Evolutionary conservation across 1,140 invertebrate genomes (phyloP).

Genomic region (Plutomurus gul): DNA sequence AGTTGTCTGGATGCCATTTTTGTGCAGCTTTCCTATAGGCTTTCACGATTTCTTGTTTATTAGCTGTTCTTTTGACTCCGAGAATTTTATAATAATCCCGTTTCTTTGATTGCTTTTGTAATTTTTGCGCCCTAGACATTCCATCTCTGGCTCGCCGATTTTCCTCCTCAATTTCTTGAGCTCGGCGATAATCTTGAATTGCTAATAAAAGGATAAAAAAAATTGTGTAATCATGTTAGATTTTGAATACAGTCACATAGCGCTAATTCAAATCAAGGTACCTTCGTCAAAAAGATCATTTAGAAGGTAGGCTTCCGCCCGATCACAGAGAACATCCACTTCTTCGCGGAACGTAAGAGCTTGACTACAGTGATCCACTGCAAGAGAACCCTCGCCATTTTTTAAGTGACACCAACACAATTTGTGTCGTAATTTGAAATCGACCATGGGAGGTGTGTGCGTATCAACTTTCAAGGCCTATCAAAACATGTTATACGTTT

Average conservation of each 20-base stretch:
- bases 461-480: conserved; percentile 70
- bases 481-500: conserved; percentile 19
- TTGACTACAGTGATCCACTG: conserved; percentile 75
- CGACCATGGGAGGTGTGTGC: conserved; percentile 61
- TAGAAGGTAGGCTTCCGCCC: conserved; percentile 87
- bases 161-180: conserved; percentile 80
- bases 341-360: conserved; percentile 80
- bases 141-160: conserved; percentile 86
- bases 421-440: conserved; percentile 62
- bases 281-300: conserved; percentile 93
- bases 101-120: conserved; percentile 90
- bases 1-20: conserved; percentile 99
- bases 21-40: conserved; percentile 96
- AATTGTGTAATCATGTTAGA: not conserved
- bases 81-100: conserved; percentile 99
- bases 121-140: conserved; percentile 83
- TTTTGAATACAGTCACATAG: not conserved
- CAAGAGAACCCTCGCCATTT: conserved; percentile 66
- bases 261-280: conserved; percentile 55
- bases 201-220: conserved; percentile 67
- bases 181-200: conserved; percentile 82
- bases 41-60: conserved; percentile 91
- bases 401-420: conserved; percentile 76
- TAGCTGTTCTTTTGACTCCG: conserved; percentile 80
- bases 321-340: conserved; percentile 80